Evolutionary conservation across 37 sponge, comb jelly and placozoan species (phyloP), one percentile per base, ranked within the genome.

Genomic region (Aplysina aerophoba): DNA sequence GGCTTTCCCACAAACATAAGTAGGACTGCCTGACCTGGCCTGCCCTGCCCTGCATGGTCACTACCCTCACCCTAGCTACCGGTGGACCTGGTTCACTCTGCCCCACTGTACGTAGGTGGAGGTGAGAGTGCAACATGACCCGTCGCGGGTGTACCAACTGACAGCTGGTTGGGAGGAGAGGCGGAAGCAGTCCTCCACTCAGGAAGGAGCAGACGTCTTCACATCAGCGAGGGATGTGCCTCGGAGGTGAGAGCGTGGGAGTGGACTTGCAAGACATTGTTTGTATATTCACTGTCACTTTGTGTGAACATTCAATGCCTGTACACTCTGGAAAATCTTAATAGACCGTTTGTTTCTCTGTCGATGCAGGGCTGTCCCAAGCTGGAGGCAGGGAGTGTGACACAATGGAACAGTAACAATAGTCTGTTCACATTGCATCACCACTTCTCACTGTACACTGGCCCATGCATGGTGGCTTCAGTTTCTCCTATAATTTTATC

Each of bases 151-250:
- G 20, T 81, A 55, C 66, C 83, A 89, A 57, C 78, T 78, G 39
- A 96, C 97, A 0, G 85, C 60, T 39, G 93, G 87, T 4, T 88
- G 87, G 96, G 83, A 92, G 77, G 90, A 92, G 61, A 84, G 92
- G 27, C 62, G 33, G 54, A 94, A 91, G 73, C 86, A 81, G 57
- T 55, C 38, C 31, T 19, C 28, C 31, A 87, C 24, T 17, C 30
- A 62, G 19, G 56, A 41, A 15, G 38, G 55, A 13, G 55, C 59
- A 41, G 83, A 60, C 0, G 37, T 71, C 6, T 59, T 33, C 81
- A 60, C 61, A 39, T 39, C 86, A 25, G 84, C 30, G 12, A 81
- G 59, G 35, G 36, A 58, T 36, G 38, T 94, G 84, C 95, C 95
- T 1, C 88, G 65, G 34, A 81, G 88, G 88, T 87, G 36, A 0